Base-by-base conservation (phyloP, 1,140 invertebrate genomes). In the Aphelinus atriplicis region DNA sequence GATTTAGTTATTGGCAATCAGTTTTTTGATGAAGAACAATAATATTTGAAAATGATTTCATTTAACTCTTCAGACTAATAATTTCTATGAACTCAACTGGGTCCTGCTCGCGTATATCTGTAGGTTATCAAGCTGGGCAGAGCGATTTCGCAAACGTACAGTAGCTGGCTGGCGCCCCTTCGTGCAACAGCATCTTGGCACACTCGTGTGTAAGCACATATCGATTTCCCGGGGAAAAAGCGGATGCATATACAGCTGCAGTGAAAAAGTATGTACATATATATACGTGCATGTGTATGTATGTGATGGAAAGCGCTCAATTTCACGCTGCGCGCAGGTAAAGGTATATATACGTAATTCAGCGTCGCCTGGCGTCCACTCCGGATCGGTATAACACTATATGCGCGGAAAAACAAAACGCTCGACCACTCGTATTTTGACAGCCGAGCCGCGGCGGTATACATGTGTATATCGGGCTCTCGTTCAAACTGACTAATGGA, bases 401-500 rank as follows among this genome's bases (percentile, higher is more conserved):
- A 26, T 26, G 26, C 26, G 26, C 26, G 26, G 26, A 26, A 26
- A 26, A 43, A 43, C 26, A 43, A 43, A 60, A 60, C 42, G 58
- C 42, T 5, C 6, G 42, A 45, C 58, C 42, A 60, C 58, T 60
- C 58, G 58, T 60, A 43, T 60, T 60, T 60, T 43, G 58, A 58
- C 57, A 42, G 43, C 43, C 57, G 57, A 58, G 26, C 26, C 26
- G 26, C 26, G 26, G 26, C 6, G 6, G 3, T 43, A 26, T 26
- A 51, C 50, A 26, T 53, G n/a, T 65, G 63, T 65, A 42, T 50
- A 47, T 48, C 63, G 50, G 48, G 10, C n/a, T 9, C 57, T 50
- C 43, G 61, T 6, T 51, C 47, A 65, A 26, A 26, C n/a, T 73
- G 47, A 66, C 63, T 66, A 72, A 72, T 73, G 63, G 43, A 66